Evolutionary conservation across 2,888 invertebrate genomes (phyloP), one percentile per base, ranked within the genome.

Genomic region (Tachystola acroxantha): DNA sequence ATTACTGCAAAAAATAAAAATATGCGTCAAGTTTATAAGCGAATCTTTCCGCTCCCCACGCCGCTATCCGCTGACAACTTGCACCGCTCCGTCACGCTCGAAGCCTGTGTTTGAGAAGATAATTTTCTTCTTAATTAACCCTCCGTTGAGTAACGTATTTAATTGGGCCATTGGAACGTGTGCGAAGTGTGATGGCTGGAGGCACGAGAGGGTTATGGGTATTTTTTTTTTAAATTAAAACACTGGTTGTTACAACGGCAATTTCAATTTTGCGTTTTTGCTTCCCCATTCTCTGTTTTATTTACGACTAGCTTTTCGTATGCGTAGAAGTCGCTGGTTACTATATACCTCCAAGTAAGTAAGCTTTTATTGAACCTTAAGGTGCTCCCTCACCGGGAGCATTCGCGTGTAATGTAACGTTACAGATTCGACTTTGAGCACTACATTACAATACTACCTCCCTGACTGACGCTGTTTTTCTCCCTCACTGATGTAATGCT

Each of bases 61-160:
- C 10, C 44, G 40, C 50, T 36, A 7, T 11, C 13, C 39, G 26
- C 50, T 51, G 27, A 2, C 45, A 1, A 2, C 48, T 57, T 53
- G 31, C 4, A 16, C 37, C 53, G 10, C 10, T 32, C 20, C 37
- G 41, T 50, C 46, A 61, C 63, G 58, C 64, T 61, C 57, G 56
- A 60, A 50, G 56, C 50, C 67, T 67, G 69, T 71, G 70, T 74
- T 78, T 73, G 76, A 79, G 69, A 60, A 81, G 80, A 81, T 79
- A 79, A 82, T 81, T 80, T 80, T 79, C 78, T 80, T 77, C 75
- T 71, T 81, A 81, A 82, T 81, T 81, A 82, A 80, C 81, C 71
- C 69, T 61, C 67, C 59, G 64, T 57, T 69, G 71, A 72, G 76
- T 73, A 61, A 61, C 64, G 66, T 64, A 71, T 78, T 73, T 75